Evolutionary conservation across 2,888 invertebrate genomes (phyloP).

Genomic region (Nephrocerus scutellatus): DNA sequence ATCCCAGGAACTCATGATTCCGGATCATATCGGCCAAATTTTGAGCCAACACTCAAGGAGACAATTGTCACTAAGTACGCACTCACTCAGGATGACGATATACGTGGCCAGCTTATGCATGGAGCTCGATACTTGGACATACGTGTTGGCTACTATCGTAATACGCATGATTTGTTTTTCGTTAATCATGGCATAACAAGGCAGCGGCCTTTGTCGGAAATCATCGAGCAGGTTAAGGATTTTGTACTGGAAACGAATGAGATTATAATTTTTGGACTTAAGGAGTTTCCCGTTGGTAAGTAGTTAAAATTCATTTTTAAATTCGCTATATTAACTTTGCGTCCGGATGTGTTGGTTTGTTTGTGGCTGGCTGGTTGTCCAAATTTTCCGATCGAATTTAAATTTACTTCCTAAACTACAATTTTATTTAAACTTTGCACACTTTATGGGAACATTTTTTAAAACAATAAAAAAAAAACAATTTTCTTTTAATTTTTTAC

Average conservation of each 20-base stretch:
- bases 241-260: conserved; percentile 55
- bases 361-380: neutral
- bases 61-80: conserved; percentile 50
- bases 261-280: conserved; percentile 55
- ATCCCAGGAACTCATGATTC: conserved; percentile 68
- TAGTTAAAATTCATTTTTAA: conserved; percentile 5
- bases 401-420: neutral
- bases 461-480: no score
- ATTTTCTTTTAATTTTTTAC: no score
- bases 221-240: conserved; percentile 50
- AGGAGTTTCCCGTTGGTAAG: conserved; percentile 55
- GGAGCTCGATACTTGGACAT: conserved; percentile 58
- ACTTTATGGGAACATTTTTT: no score
- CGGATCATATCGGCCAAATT: conserved; percentile 51
- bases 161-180: conserved; percentile 47
- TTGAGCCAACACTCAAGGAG: conserved; percentile 40
- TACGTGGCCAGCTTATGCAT: conserved; percentile 54
- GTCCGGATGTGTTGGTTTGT: neutral
- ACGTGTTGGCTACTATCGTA: conserved; percentile 51
- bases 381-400: neutral
- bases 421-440: conserved; percentile 1
- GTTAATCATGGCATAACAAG: conserved; percentile 53
- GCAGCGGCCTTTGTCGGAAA: conserved; percentile 48
- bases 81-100: conserved; percentile 53
- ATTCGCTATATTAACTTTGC: neutral